Percentiles rank a stretch among this genome's conserved stretches.
Conservation (phyloP, 53 echinoderm and acorn worm genomes). For the Astropecten irregularis region DNA sequence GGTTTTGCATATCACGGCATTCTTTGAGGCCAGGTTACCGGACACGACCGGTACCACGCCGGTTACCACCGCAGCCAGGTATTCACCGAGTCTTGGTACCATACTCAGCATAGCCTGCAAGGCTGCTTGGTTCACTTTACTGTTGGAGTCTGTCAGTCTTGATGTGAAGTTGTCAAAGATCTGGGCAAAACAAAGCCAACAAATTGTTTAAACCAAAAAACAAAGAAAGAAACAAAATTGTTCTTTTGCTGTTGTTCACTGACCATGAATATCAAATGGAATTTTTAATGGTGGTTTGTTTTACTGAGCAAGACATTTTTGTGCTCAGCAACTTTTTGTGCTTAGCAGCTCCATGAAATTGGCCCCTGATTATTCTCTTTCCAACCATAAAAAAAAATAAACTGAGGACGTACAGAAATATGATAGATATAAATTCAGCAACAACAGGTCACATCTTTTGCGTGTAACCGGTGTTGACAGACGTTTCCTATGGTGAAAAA, state of each 20-base stretch:
- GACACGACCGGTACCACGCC: conserved; percentile 72
- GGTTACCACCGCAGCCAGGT: conserved; percentile 75
- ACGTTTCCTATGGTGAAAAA: too few relatives aligned
- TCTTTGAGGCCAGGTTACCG: conserved; percentile 88
- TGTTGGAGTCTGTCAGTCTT: conserved; percentile 86
- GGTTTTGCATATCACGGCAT: conserved; percentile 80
- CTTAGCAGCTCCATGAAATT: too few relatives aligned
- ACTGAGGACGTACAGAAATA: neutral
- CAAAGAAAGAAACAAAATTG: neutral
- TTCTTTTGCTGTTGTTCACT: too few relatives aligned
- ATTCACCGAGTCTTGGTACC: conserved; percentile 86
- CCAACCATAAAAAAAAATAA: too few relatives aligned
- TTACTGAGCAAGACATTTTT: too few relatives aligned
- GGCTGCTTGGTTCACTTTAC: conserved; percentile 88
- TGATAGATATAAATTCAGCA: too few relatives aligned
- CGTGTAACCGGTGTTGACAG: too few relatives aligned
- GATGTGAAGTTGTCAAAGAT: conserved; percentile 92
- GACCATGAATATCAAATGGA: too few relatives aligned
- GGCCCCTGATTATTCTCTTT: too few relatives aligned
- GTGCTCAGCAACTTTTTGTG: too few relatives aligned
- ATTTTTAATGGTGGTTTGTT: too few relatives aligned
- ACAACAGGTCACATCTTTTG: too few relatives aligned
- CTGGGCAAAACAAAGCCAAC: conserved; percentile 24
- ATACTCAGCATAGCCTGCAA: conserved; percentile 79
- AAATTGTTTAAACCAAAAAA: neutral